These are phyloP conservation scores for Phyllostomus discolor DNA, from an alignment of 2,113 vertebrate species.

Conservation along the genomic window DNA sequence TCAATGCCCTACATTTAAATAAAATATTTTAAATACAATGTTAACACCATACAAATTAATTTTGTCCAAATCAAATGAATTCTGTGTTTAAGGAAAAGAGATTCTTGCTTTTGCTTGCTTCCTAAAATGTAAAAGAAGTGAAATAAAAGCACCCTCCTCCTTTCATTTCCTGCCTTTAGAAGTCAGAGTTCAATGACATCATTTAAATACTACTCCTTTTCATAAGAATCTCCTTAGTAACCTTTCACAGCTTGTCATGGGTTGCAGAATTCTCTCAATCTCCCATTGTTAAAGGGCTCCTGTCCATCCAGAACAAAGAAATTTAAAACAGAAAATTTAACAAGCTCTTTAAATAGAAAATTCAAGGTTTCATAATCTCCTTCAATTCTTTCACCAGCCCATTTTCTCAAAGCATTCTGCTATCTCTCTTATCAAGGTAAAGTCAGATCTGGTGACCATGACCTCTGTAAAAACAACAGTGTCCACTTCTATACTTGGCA, in stretches of 20 bases:
- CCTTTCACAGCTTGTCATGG: constrained; percentile 38
- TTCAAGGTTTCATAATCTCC: constrained; percentile 1
- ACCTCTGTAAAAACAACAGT: not conserved
- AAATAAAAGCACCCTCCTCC: constrained; percentile 4
- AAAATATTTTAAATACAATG: not conserved
- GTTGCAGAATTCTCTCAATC: constrained; percentile 22
- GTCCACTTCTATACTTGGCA: not conserved
- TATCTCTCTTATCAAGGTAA: not conserved
- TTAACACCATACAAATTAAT: not conserved
- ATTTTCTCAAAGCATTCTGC: not conserved
- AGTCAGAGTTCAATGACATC: constrained; percentile 21
- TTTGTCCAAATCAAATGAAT: not conserved
- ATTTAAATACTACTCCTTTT: constrained; percentile 39
- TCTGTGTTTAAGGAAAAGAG: constrained; percentile 22
- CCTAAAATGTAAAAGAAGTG: constrained; percentile 11
- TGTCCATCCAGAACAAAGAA: constrained; percentile 4
- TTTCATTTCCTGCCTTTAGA: constrained; percentile 36
- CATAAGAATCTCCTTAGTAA: constrained; percentile 52
- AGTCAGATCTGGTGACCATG: not conserved
- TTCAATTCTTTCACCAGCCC: constrained; percentile 1
- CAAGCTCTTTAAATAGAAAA: constrained; percentile 7
- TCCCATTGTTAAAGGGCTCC: not conserved
- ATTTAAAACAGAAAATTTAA: constrained; percentile 44
- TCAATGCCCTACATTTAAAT: not conserved
- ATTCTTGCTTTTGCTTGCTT: constrained; percentile 13